Base-by-base conservation (phyloP, 2,797 vertebrate genomes). In the Apogon hyalosoma region DNA sequence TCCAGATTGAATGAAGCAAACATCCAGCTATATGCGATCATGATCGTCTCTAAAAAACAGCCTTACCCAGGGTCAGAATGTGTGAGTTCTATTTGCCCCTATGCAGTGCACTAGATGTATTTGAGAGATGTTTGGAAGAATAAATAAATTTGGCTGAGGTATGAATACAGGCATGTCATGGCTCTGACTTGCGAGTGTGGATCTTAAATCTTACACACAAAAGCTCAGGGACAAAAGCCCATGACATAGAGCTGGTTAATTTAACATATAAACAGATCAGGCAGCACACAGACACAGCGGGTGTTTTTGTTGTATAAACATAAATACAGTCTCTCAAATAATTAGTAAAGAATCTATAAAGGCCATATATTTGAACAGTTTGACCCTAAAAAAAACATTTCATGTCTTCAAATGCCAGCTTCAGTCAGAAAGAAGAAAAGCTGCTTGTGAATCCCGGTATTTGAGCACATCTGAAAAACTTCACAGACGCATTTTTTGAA, bases 401-500 rank as follows among this genome's bases (percentile, higher is more conserved):
- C 36, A 58, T 60, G 28, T 51, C 73, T 57, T 63, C 18, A 63
- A 60, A 58, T 6, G 9, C 12, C 45, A 41, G 58, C 50, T 41
- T n/a, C 40, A 49, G 45, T 6, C 50, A 15, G 18, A 31, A 54
- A 69, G 33, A 59, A 52, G 69, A 68, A 67, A 77, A 7, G 51
- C 70, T 66, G 67, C 69, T 77, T 80, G 67, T 67, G 73, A 80
- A 75, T 51, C 77, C 16, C 41, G 36, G 2, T 69, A 54, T 76
- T 67, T 47, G 45, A 76, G 42, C 61, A 57, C 40, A 73, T 86
- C 72, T 73, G 60, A 82, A 75, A 80, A 88, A 73, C 64, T 82
- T 80, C 59, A 52, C 60, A 11, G 73, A 60, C 68, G 60, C 73
- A 74, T 88, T 88, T 28, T 36, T 83, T 75, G 86, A 83, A 90